phyloP scores from a whole-genome alignment of 2,888 invertebrate genomes.

The Drosophila robusta region DNA sequence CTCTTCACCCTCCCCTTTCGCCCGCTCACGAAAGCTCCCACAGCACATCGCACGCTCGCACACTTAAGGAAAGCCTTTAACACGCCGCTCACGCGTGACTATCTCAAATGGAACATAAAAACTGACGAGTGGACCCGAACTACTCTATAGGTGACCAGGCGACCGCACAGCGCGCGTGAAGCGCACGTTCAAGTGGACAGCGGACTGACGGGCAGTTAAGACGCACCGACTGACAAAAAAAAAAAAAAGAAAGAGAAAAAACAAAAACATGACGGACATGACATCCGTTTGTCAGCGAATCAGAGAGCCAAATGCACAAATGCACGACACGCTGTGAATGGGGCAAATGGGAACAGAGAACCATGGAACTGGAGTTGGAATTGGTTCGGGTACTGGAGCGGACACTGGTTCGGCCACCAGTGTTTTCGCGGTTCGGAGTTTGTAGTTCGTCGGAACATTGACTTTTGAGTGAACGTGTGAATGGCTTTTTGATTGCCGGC shows the following conservation, averaged over 20 bases:
- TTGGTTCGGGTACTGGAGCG: conserved; percentile 1
- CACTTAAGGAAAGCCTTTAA: conserved; percentile 3
- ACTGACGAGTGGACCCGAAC: too few species aligned
- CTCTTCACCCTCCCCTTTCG: too few species aligned
- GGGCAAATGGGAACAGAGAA: too few species aligned
- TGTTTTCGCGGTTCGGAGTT: neutral
- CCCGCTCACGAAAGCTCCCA: too few species aligned
- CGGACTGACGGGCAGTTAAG: neutral
- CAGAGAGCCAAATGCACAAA: conserved; percentile 27
- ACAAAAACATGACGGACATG: conserved; percentile 55
- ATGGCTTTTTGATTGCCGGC: conserved; percentile 74
- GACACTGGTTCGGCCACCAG: neutral
- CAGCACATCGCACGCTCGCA: too few species aligned
- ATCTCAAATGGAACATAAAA: conserved; percentile 8
- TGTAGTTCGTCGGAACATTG: conserved; percentile 39
- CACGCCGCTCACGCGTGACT: conserved; percentile 42
- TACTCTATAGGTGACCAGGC: too few species aligned
- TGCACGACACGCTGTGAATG: conserved; percentile 14
- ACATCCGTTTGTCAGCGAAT: conserved; percentile 63
- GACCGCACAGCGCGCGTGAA: conserved; percentile 69
- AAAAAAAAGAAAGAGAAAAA: neutral
- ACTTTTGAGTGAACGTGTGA: conserved; percentile 61
- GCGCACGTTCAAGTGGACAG: conserved; percentile 50
- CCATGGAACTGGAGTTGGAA: conserved; percentile 18
- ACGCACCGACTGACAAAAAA: conserved; percentile 7